Base-by-base conservation (phyloP, 2,888 invertebrate species). In the Heteromyza rotundicornis region DNA sequence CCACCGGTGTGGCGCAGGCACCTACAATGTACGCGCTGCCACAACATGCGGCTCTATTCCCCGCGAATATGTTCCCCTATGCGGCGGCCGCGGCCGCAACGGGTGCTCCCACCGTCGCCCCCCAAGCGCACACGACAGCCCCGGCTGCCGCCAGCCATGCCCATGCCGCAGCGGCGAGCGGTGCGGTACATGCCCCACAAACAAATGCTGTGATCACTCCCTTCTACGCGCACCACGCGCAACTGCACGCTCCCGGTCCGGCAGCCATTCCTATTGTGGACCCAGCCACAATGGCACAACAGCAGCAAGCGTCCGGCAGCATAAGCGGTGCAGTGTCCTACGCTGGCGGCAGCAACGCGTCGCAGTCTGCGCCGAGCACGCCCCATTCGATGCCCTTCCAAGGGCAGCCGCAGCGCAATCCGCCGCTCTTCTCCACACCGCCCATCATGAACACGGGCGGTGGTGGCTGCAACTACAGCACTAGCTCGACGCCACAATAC, bases 291-390 rank as follows among this genome's bases (percentile, higher is more conserved):
- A 63, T 68, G 17, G n/a, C 69, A 64, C 17, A 51, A 14, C 40
- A n/a, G 16, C 40, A 20, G 23, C 5, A n/a, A 7, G 40, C 10
- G 2, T 7, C 19, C n/a, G 47, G 35, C 56, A 20, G 35, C 10
- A 14, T 40, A 3, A 35, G 49, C 60, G 27, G 49, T 16, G 27
- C 64, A 12, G 50, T 36, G 20, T 57, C 56, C 16, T 62, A 51
- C 22, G 58, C 63, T 47, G 56, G 67, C 55, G 64, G 65, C 27
- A 67, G 67, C 55, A 75, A 61, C 20, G 65, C 76, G 2, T 79
- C 82, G 1, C 83, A 83, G 59, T 83, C 83, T 32, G 80, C 83
- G 20, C 82, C 83, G 3, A 81, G 81, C 58, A 83, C 83, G n/a
- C 83, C 83, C 20, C 75, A 78, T 58, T 76, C 79, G 7, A 64